phyloP scores from a whole-genome alignment of 2,797 vertebrate species.

The Labroides dimidiatus region DNA sequence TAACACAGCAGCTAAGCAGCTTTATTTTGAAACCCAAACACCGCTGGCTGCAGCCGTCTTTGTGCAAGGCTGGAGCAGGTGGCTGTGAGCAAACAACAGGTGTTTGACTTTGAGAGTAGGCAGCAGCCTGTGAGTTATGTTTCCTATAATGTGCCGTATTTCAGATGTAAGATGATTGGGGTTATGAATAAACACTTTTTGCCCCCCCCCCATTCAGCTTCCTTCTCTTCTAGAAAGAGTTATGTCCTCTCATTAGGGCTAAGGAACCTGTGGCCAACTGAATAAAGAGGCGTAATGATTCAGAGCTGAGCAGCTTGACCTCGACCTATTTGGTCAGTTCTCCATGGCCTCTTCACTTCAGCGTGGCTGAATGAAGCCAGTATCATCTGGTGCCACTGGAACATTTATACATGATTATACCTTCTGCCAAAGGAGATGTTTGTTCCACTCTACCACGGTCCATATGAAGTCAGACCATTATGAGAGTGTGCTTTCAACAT shows the following conservation, averaged over 20 bases:
- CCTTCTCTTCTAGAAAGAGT: conserved; percentile 46
- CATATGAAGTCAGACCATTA: not conserved
- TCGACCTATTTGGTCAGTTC: conserved; percentile 21
- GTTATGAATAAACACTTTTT: conserved; percentile 15
- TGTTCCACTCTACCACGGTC: not conserved
- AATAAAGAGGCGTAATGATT: conserved; percentile 41
- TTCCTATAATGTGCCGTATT: not conserved
- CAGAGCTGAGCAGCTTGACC: conserved; percentile 22
- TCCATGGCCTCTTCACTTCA: not conserved
- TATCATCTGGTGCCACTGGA: conserved; percentile 11
- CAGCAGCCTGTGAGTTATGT: not conserved
- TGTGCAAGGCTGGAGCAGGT: not conserved
- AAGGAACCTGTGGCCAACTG: conserved; percentile 54
- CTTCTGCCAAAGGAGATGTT: not conserved
- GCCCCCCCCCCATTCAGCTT: not conserved
- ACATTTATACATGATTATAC: conserved; percentile 3
- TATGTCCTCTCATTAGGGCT: conserved; percentile 61
- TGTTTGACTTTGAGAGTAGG: conserved; percentile 20
- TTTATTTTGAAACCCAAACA: not conserved
- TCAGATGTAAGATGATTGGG: not conserved
- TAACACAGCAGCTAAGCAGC: not conserved
- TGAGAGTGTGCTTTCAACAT: conserved; percentile 13
- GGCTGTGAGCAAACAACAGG: conserved; percentile 37
- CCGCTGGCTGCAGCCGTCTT: not conserved
- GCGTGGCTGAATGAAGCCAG: not conserved